These are phyloP conservation scores for Lochmaea capreae DNA, from an alignment of 2,888 invertebrate species.

Conservation along the genomic window DNA sequence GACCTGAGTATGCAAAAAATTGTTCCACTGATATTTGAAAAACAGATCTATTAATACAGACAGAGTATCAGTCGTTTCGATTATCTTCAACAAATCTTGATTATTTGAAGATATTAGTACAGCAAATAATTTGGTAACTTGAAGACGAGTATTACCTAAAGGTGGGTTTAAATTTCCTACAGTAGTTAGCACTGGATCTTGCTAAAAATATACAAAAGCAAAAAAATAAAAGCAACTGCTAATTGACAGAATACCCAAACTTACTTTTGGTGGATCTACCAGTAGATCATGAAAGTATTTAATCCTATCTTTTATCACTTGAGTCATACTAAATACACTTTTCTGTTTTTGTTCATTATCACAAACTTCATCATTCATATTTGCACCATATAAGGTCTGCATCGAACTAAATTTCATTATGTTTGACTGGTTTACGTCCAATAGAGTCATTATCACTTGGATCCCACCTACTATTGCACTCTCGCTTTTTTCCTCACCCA, in stretches of 20 bases:
- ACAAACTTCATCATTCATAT: conserved; percentile 63
- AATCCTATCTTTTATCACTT: conserved; percentile 75
- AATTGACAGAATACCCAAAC: conserved; percentile 29
- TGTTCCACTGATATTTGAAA: conserved; percentile 92
- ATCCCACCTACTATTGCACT: conserved; percentile 84
- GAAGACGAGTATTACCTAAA: conserved; percentile 82
- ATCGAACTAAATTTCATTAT: conserved; percentile 55
- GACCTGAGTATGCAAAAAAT: conserved; percentile 94
- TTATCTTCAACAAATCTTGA: conserved; percentile 76
- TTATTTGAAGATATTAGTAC: conserved; percentile 81
- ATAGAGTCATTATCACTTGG: conserved; percentile 80
- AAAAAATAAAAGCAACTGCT: not conserved
- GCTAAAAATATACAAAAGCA: conserved; percentile 61
- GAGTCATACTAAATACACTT: conserved; percentile 72
- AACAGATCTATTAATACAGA: conserved; percentile 83
- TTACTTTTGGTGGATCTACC: conserved; percentile 78
- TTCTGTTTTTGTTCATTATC: conserved; percentile 72
- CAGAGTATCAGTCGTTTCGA: conserved; percentile 69
- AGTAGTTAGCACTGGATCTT: conserved; percentile 76
- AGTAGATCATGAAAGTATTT: conserved; percentile 78
- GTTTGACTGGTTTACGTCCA: conserved; percentile 68
- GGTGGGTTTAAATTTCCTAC: conserved; percentile 79
- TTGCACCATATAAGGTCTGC: conserved; percentile 58
- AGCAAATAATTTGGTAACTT: conserved; percentile 83
- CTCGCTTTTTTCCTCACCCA: conserved; percentile 74